Evolutionary conservation across 2,113 vertebrate species (phyloP), one percentile per base, ranked within the genome.

Genomic region (Rhinopomastus cyanomelas): DNA sequence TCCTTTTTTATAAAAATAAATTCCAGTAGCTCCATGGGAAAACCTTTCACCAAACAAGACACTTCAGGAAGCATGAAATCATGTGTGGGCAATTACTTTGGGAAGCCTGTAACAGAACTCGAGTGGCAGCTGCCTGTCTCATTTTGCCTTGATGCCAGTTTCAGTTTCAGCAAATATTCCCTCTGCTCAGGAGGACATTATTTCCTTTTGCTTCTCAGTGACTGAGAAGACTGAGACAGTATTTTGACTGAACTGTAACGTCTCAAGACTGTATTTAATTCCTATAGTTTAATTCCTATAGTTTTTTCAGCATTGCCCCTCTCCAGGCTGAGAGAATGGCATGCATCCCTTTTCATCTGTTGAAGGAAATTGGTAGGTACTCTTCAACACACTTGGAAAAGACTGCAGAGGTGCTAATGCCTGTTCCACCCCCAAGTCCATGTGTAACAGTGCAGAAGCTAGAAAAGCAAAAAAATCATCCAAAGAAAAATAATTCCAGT

Each of bases 401-500:
- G 36, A 44, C 17, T 74, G 53, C 20, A 81, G 72, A 59, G 64
- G 55, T 81, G 61, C 79, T 66, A 88, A 67, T 67, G 78, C 56
- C 71, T 88, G 48, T 75, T 87, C 73, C 34, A 48, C 11, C 61
- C n/a, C 52, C 49, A 6, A 59, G 55, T 25, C 55, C 72, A 61
- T 42, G 84, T 23, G 6, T 6, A 57, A 85, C 13, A 82, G 68
- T 26, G 42, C 82, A 73, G 59, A 92, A 92, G 80, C 80, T 72
- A 92, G 59, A 61, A 88, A 91, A 94, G 75, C 86, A 86, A 56
- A 92, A 92, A 85, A 80, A 20, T 79, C 52, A 85, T 83, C 76
- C 34, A 77, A 84, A 88, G 85, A 84, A 94, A 93, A 88, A 22
- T 12, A 88, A 91, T 89, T 91, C 89, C 95, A 96, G 89, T 93